Conservation (phyloP, 2,113 vertebrate species). For the Halichoeres trimaculatus region DNA sequence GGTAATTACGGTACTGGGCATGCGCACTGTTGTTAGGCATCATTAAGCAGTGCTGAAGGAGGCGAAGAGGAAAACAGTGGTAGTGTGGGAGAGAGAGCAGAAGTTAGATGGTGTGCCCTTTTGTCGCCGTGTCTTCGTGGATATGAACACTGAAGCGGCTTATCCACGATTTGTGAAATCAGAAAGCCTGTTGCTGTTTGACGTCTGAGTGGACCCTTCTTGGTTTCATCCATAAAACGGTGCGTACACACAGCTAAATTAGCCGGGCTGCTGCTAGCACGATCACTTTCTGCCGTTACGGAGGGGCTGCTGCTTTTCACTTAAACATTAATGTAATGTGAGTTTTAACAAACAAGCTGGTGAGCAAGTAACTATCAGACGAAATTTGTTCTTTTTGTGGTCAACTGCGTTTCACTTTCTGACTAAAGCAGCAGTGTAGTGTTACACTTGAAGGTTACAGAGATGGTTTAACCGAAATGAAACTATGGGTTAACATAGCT, state of each 20-base stretch:
- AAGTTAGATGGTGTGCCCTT: constrained; percentile 72
- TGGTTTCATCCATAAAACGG: constrained; percentile 49
- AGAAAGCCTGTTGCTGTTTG: background rate
- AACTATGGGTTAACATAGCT: background rate
- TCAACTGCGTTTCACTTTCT: background rate
- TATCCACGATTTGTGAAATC: constrained; percentile 13
- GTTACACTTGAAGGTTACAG: background rate
- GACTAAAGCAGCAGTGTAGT: background rate
- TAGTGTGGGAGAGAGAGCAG: constrained; percentile 37
- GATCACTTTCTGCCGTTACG: constrained; percentile 28
- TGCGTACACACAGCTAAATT: constrained; percentile 69
- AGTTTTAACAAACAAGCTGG: constrained; percentile 25
- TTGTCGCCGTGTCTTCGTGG: constrained; percentile 48
- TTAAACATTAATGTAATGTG: constrained; percentile 4
- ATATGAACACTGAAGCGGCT: constrained; percentile 2
- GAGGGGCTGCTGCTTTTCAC: constrained; percentile 26
- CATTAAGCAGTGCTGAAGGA: constrained; percentile 50
- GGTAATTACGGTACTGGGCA: constrained; percentile 69
- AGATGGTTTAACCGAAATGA: background rate
- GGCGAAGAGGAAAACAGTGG: constrained; percentile 68
- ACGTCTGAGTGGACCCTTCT: background rate
- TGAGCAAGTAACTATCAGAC: no score
- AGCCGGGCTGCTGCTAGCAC: constrained; percentile 65
- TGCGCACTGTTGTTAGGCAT: constrained; percentile 59
- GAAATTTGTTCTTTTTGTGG: background rate